phyloP scores from a whole-genome alignment of 1,140 invertebrate species.

The Drosophila grimshawi region DNA sequence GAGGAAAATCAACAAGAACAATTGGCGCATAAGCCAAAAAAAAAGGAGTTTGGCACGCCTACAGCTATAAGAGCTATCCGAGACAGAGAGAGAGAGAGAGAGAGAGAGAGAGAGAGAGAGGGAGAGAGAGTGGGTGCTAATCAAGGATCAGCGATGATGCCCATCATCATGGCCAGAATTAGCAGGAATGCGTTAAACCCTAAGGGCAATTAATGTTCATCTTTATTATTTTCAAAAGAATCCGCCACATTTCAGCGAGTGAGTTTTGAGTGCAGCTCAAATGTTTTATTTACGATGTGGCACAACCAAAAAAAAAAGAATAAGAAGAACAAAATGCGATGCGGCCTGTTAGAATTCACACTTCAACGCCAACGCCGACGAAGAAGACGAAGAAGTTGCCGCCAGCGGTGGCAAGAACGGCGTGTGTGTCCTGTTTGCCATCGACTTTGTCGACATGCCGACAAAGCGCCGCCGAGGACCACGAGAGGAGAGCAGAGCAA shows the following conservation, averaged over 20 bases:
- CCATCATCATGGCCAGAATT: conserved; percentile 56
- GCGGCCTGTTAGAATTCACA: conserved; percentile 81
- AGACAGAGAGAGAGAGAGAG: too few relatives aligned
- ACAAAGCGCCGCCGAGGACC: conserved; percentile 66
- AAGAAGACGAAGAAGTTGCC: conserved; percentile 12
- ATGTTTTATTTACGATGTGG: conserved; percentile 69
- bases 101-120: too few relatives aligned
- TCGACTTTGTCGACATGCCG: conserved; percentile 58
- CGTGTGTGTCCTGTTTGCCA: conserved; percentile 68
- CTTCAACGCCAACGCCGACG: conserved; percentile 47
- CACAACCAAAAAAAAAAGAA: background rate
- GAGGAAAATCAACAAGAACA: conserved; percentile 22
- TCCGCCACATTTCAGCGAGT: conserved; percentile 68
- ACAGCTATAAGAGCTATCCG: conserved; percentile 40
- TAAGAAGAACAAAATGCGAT: conserved; percentile 28
- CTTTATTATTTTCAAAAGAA: conserved; percentile 50
- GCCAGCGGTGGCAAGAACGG: conserved; percentile 45
- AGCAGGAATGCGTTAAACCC: conserved; percentile 74
- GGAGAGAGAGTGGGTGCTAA: conserved; percentile 42
- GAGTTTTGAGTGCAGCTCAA: conserved; percentile 40
- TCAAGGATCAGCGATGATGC: conserved; percentile 63
- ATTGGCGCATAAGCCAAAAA: conserved; percentile 30
- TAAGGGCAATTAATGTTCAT: conserved; percentile 48
- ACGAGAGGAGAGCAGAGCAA: conserved; percentile 21
- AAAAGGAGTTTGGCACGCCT: conserved; percentile 31